Conservation (phyloP, 2,797 vertebrate species). For the Lutjanus argentimaculatus region DNA sequence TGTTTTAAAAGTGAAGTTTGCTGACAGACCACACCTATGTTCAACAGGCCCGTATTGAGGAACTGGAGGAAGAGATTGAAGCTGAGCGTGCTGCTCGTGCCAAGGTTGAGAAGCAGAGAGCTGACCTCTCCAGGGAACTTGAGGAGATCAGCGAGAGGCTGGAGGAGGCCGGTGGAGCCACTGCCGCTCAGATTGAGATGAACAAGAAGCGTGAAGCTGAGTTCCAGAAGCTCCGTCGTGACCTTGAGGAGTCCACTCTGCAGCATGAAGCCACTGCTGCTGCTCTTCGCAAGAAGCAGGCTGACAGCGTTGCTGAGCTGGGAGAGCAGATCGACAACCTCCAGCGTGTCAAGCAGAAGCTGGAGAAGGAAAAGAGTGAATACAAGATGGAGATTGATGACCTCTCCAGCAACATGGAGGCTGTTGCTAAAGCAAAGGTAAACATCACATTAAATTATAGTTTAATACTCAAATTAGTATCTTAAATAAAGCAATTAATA, state of each 20-base stretch:
- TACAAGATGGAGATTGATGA: constrained; percentile 93
- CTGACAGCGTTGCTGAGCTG: constrained; percentile 89
- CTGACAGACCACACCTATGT: not conserved
- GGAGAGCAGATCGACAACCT: constrained; percentile 93
- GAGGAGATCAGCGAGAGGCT: constrained; percentile 93
- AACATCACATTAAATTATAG: not conserved
- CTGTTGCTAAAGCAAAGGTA: constrained; percentile 91
- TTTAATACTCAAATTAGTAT: not conserved
- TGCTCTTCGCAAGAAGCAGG: constrained; percentile 90
- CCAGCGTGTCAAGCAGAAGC: constrained; percentile 92
- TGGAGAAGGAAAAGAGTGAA: constrained; percentile 93
- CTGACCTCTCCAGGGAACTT: constrained; percentile 89
- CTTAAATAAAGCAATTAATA: not conserved
- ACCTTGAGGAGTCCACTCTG: constrained; percentile 92
- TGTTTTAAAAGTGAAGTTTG: not conserved
- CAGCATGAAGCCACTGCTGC: constrained; percentile 91
- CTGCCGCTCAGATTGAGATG: constrained; percentile 88
- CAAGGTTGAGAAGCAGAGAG: constrained; percentile 90
- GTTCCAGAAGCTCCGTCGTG: constrained; percentile 90
- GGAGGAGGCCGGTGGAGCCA: constrained; percentile 91
- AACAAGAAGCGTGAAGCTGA: constrained; percentile 93
- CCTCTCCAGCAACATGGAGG: constrained; percentile 89
- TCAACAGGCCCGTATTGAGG: constrained; percentile 89
- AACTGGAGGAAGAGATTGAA: constrained; percentile 93
- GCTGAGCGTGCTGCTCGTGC: constrained; percentile 86